Percentiles rank a stretch among this genome's conserved stretches.
phyloP scores from a whole-genome alignment of 2,888 invertebrate species.

The Amphipoea oculea region DNA sequence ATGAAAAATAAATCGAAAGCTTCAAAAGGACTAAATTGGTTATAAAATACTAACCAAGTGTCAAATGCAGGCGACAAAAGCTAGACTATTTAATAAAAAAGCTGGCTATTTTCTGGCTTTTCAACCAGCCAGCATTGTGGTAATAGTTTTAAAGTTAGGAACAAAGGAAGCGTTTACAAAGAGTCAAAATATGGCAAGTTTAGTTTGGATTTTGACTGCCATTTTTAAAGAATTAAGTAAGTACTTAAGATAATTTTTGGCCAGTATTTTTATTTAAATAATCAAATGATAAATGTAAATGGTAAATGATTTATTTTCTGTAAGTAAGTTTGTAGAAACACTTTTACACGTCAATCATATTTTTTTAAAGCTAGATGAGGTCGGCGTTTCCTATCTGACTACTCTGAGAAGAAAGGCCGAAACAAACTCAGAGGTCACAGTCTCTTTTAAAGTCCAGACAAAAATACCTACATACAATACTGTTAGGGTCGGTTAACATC shows the following conservation, averaged over 20 bases:
- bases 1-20: background rate
- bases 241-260: background rate
- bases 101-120: constrained; percentile 9
- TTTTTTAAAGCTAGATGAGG: too few relatives aligned
- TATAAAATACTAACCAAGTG: background rate
- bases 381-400: too few relatives aligned
- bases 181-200: constrained; percentile 4
- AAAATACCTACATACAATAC: too few relatives aligned
- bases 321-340: too few relatives aligned
- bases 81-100: constrained; percentile 4
- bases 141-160: constrained; percentile 14
- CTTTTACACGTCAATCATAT: too few relatives aligned
- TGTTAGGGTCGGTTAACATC: too few relatives aligned
- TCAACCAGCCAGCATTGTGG: background rate
- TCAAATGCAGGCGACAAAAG: constrained; percentile 20
- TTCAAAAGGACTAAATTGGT: background rate
- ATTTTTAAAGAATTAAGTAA: background rate
- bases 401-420: too few relatives aligned
- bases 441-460: too few relatives aligned
- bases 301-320: too few relatives aligned
- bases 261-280: background rate
- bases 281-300: background rate
- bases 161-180: constrained; percentile 15
- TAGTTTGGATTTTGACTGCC: background rate
- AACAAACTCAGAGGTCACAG: too few relatives aligned